Percentiles rank a stretch among this genome's conserved stretches.
Evolutionary conservation across 2,888 invertebrate genomes (phyloP).

Genomic region (Nymphalis urticae): DNA sequence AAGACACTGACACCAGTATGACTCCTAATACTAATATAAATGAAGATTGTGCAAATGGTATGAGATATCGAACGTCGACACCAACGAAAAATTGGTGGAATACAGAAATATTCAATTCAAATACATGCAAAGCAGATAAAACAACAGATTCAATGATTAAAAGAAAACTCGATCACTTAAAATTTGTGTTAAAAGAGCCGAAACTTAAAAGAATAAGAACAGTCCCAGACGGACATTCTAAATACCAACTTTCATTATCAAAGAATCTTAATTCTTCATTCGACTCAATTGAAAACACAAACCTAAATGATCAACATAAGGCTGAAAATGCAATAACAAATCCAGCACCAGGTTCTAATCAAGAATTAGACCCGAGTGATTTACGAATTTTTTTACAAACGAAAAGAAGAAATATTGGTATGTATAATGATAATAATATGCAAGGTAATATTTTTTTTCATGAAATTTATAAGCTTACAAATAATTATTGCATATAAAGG

Average conservation of each 20-base stretch:
- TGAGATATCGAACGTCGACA: not conserved
- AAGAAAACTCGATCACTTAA: not conserved
- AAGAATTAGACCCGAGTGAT: constrained; percentile 45
- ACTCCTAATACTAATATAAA: not conserved
- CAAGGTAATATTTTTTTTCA: constrained; percentile 18
- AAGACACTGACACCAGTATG: not conserved
- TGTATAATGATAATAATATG: not conserved
- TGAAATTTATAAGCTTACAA: not conserved
- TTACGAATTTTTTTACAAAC: constrained; percentile 51
- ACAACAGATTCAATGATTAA: not conserved
- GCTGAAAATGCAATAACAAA: not conserved
- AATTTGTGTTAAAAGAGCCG: constrained; percentile 19
- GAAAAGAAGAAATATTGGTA: constrained; percentile 44
- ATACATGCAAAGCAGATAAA: not conserved
- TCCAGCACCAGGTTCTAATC: not conserved
- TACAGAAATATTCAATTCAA: not conserved
- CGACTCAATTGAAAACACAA: not conserved
- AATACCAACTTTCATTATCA: constrained; percentile 5
- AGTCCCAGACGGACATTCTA: not conserved
- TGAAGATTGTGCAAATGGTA: not conserved
- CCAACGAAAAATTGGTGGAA: constrained; percentile 30
- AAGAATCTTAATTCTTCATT: not conserved
- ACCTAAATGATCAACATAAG: not conserved
- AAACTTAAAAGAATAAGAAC: not conserved
- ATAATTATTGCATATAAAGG: no score